Conservation (phyloP, 2,888 invertebrate species). For the Anaspis maculata region DNA sequence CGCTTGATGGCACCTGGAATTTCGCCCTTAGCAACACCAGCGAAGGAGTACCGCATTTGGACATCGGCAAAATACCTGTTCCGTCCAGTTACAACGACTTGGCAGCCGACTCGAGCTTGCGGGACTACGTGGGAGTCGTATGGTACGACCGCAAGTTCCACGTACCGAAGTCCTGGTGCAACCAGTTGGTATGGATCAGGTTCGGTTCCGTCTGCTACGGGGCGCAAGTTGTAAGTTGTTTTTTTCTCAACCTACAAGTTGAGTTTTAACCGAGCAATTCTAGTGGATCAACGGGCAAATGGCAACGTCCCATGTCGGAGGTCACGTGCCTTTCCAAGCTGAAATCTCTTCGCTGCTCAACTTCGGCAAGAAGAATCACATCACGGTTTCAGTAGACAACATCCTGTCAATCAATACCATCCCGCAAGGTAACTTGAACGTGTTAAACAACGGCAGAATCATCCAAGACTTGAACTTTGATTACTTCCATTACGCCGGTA, state of each 20-base stretch:
- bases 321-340: slow-evolving; percentile 88
- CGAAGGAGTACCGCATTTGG: too few relatives aligned
- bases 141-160: slow-evolving; percentile 88
- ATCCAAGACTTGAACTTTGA: slow-evolving; percentile 81
- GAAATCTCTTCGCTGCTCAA: slow-evolving; percentile 65
- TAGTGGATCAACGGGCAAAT: slow-evolving; percentile 84
- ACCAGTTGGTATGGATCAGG: slow-evolving; percentile 68
- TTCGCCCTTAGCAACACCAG: too few relatives aligned
- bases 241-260: neutral
- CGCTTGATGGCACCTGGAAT: too few relatives aligned
- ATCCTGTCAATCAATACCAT: slow-evolving; percentile 75
- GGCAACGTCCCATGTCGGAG: slow-evolving; percentile 77
- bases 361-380: slow-evolving; percentile 61
- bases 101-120: slow-evolving; percentile 61
- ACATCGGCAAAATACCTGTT: slow-evolving; percentile 47
- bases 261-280: slow-evolving; percentile 19
- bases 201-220: slow-evolving; percentile 91
- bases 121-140: slow-evolving; percentile 90
- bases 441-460: slow-evolving; percentile 20
- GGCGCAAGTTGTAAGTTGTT: slow-evolving; percentile 66
- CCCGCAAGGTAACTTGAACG: slow-evolving; percentile 76
- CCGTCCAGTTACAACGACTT: slow-evolving; percentile 94
- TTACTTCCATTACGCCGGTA: slow-evolving; percentile 97
- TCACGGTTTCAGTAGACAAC: slow-evolving; percentile 94
- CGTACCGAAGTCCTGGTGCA: slow-evolving; percentile 65